phyloP scores from a whole-genome alignment of 2,113 vertebrate genomes.

The Malurus alboscapulatus region DNA sequence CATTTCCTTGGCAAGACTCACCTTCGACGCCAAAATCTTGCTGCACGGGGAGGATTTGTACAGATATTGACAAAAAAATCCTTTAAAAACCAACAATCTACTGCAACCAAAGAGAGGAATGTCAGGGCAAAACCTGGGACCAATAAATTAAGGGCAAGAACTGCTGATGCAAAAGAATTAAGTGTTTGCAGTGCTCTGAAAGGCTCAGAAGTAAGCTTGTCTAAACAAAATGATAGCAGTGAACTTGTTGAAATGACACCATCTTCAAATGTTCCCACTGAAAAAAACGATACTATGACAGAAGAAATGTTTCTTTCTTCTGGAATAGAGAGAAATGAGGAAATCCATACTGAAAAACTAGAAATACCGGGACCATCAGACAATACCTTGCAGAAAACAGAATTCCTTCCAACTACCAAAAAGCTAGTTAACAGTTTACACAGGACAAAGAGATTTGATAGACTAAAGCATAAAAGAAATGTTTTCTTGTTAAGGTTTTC shows the following conservation, averaged over 20 bases:
- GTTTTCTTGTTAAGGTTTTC: constrained; percentile 7
- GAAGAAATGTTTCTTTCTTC: background rate
- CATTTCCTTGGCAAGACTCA: constrained; percentile 76
- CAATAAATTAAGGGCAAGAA: constrained; percentile 37
- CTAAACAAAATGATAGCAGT: background rate
- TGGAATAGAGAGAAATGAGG: background rate
- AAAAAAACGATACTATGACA: background rate
- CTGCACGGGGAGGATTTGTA: constrained; percentile 73
- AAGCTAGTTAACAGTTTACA: constrained; percentile 13
- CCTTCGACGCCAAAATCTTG: constrained; percentile 75
- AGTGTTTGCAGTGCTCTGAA: background rate
- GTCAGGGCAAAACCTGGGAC: constrained; percentile 24
- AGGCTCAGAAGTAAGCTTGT: constrained; percentile 7
- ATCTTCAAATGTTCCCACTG: background rate
- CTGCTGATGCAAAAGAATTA: constrained; percentile 27
- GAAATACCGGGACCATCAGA: constrained; percentile 8
- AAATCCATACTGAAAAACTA: background rate
- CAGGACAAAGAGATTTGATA: background rate
- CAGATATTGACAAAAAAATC: constrained; percentile 72
- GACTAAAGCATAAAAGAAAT: constrained; percentile 47
- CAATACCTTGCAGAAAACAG: background rate
- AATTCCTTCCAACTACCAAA: background rate
- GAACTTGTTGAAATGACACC: constrained; percentile 49
- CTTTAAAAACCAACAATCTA: constrained; percentile 37
- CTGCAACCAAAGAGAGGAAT: constrained; percentile 31